Conservation (phyloP, 2,113 vertebrate species). For the Pelecanoides urinatrix region DNA sequence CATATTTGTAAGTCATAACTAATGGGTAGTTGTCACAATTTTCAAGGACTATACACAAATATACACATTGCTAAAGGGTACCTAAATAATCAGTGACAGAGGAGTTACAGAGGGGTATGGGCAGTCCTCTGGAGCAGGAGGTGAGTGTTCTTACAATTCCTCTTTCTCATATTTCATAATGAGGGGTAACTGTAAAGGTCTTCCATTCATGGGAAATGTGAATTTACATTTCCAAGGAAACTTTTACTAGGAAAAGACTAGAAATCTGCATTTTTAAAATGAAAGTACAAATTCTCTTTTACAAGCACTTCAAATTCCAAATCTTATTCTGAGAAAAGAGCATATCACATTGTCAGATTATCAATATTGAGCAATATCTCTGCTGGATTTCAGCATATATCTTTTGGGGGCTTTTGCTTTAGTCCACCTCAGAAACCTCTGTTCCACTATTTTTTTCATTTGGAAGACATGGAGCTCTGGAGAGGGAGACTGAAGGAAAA, state of each 20-base stretch:
- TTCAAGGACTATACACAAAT: background rate
- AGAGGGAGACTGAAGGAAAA: background rate
- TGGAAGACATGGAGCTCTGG: background rate
- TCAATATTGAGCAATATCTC: background rate
- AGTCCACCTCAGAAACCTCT: background rate
- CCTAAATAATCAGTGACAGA: background rate
- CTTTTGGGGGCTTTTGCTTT: background rate
- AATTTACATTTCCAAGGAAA: background rate
- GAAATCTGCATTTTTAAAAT: background rate
- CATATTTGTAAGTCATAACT: background rate
- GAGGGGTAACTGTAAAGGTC: background rate
- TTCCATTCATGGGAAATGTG: accelerated
- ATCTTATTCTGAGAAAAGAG: background rate
- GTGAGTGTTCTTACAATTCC: background rate
- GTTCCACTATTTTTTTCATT: background rate
- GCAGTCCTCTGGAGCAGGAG: background rate
- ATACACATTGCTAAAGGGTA: background rate
- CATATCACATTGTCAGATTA: background rate
- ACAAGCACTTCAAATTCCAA: background rate
- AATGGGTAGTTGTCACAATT: background rate
- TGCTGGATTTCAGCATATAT: background rate
- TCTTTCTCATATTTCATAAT: background rate
- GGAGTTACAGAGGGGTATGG: background rate
- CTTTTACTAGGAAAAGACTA: background rate
- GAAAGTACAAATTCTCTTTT: background rate